Evolutionary conservation across 2,888 invertebrate genomes (phyloP), one percentile per base, ranked within the genome.

Genomic region (Dicyrtomina minuta): DNA sequence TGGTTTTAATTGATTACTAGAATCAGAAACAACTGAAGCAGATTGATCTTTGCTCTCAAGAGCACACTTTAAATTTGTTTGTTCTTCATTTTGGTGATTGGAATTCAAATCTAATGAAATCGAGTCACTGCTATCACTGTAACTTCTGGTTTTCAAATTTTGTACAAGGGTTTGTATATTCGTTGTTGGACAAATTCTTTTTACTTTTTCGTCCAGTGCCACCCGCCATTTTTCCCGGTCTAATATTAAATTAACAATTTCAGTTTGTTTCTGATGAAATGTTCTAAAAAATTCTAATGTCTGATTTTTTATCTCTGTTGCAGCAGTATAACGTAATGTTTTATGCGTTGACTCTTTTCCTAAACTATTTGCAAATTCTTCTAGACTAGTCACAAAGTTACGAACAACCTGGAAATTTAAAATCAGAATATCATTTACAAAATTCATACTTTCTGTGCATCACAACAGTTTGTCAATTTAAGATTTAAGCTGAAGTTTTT

Each of bases 311-410:
- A 77, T 78, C 74, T 78, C 78, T 10, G 74, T 43, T 8, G 71
- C 71, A n/a, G 75, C 71, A 1, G 66, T 72, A 51, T 75, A 78
- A 6, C 76, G 71, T 64, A 74, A 67, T 24, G 75, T 46, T 59
- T 74, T 70, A 8, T 49, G 26, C 6, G 69, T 27, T 13, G 68
- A 13, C 26, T 58, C 44, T 44, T 60, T 56, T 13, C 58, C 66
- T 24, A 78, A 56, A 15, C 79, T 78, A 58, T 77, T 75, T 13
- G 78, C 76, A 46, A 79, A 79, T 39, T 77, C 74, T 62, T 79
- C 79, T 12, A 80, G 75, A 53, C 79, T 78, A n/a, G 61, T 61
- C 58, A 80, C 79, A 27, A 79, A 79, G 15, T 79, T 77, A 43
- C 74, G 75, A 20, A 80, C 79, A 20, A 77, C 77, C 75, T 79